Base-by-base conservation (phyloP, 2,797 vertebrate species). In the Ciconia nigra region DNA sequence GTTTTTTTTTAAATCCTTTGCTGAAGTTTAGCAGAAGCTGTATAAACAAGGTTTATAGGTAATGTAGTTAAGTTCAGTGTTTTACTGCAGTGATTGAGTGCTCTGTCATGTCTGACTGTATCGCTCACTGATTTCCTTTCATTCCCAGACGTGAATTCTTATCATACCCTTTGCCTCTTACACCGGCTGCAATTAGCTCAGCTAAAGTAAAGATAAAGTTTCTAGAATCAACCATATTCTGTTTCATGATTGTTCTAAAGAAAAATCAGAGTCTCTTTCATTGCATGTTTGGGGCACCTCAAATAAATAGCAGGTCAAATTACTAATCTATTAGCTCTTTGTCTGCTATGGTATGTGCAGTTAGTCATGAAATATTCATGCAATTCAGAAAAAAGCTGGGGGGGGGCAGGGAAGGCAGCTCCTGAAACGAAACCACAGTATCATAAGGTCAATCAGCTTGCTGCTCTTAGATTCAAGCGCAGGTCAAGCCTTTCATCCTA, bases 261-360 rank as follows among this genome's bases (percentile, higher is more conserved):
- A 87, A 91, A 95, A 85, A 73, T 46, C 49, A 87, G 52, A 44
- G 42, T 91, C 46, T 83, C 79, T 92, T 95, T 96, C 92, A 52
- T 55, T 89, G 51, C 67, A 28, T 42, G 57, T 80, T 83, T 93
- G 81, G 79, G 39, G 61, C 80, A 72, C 63, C 91, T 94, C 91
- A 96, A 80, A 97, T 91, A 97, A 95, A 87, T 83, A 93, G 89
- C 57, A 81, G 90, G 91, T 97, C 97, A 92, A 80, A 47, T 95
- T 97, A 94, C 94, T 90, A 73, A 94, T 92, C 93, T 96, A 76
- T 96, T 90, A 95, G 89, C 61, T 97, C 95, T 97, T 97, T 96
- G 93, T 98, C 93, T 96, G 83, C 83, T 35, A 24, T 39, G 46
- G 89, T 86, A 96, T 74, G 74, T 9, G 21, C 78, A 79, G 74